Conservation (phyloP, 2,113 vertebrate species). For the Microcebus lehilahytsara region DNA sequence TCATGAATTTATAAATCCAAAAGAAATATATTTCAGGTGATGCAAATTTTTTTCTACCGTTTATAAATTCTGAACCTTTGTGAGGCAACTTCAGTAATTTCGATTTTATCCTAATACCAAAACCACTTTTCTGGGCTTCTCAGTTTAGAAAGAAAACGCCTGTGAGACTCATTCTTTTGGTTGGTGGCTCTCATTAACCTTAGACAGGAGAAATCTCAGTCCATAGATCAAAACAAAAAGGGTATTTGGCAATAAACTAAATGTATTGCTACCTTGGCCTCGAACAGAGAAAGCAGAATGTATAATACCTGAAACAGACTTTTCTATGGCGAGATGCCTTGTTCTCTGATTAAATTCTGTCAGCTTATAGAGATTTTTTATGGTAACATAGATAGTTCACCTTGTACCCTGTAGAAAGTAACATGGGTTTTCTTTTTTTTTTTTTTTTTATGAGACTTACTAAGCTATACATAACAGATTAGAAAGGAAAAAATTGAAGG, state of each 20-base stretch:
- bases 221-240: slow-evolving; percentile 54
- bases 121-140: slow-evolving; percentile 36
- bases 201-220: slow-evolving; percentile 13
- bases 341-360: slow-evolving; percentile 56
- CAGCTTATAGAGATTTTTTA: slow-evolving; percentile 31
- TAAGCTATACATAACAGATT: slow-evolving; percentile 30
- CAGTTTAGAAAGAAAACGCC: slow-evolving; percentile 53
- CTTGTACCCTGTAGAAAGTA: slow-evolving; percentile 35
- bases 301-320: slow-evolving; percentile 3
- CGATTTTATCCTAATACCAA: slow-evolving; percentile 16
- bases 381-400: slow-evolving; percentile 42
- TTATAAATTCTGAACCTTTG: slow-evolving; percentile 53
- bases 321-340: not conserved
- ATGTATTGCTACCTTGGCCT: slow-evolving; percentile 19
- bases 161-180: slow-evolving; percentile 51
- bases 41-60: slow-evolving; percentile 22
- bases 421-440: not conserved
- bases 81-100: slow-evolving; percentile 48
- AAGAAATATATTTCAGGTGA: slow-evolving; percentile 40
- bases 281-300: slow-evolving; percentile 42
- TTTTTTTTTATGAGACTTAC: not conserved
- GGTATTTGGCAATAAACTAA: slow-evolving; percentile 45
- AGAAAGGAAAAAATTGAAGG: slow-evolving; percentile 31
- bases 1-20: slow-evolving; percentile 56
- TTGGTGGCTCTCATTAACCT: slow-evolving; percentile 40